Evolutionary conservation across 2,797 vertebrate species (phyloP).

Genomic region (Enteromius radiatus): DNA sequence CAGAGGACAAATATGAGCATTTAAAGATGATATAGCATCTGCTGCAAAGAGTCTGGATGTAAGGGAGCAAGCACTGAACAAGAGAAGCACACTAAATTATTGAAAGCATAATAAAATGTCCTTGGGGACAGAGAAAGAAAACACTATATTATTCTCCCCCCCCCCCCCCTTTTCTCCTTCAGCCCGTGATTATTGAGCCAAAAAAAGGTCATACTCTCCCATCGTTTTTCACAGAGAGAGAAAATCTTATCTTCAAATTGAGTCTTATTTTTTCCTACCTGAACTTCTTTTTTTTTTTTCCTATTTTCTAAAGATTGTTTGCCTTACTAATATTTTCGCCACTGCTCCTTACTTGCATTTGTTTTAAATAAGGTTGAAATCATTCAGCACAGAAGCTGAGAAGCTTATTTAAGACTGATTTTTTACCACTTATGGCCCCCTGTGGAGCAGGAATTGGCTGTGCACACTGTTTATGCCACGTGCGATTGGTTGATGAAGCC

Average conservation of each 20-base stretch:
- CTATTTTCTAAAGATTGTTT: slow-evolving; percentile 67
- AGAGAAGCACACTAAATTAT: slow-evolving; percentile 69
- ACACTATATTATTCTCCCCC: slow-evolving; percentile 64
- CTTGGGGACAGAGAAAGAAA: slow-evolving; percentile 70
- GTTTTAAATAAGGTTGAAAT: slow-evolving; percentile 66
- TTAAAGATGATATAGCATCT: slow-evolving; percentile 63
- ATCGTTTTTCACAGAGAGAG: slow-evolving; percentile 56
- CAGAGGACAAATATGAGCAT: slow-evolving; percentile 49
- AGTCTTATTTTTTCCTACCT: slow-evolving; percentile 42
- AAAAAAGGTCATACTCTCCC: slow-evolving; percentile 63
- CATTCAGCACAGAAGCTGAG: slow-evolving; percentile 62
- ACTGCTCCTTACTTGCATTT: slow-evolving; percentile 64
- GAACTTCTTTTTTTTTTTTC: slow-evolving; percentile 37
- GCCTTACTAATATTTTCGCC: slow-evolving; percentile 57
- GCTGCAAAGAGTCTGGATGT: slow-evolving; percentile 53
- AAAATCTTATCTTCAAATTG: slow-evolving; percentile 77
- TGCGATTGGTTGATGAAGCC: slow-evolving; percentile 38
- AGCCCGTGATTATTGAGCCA: slow-evolving; percentile 65
- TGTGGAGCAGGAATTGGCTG: slow-evolving; percentile 46
- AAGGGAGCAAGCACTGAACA: slow-evolving; percentile 50
- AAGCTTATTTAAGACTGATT: slow-evolving; percentile 65
- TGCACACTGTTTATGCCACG: slow-evolving; percentile 35
- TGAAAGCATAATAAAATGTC: slow-evolving; percentile 70
- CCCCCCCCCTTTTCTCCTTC: slow-evolving; percentile 48
- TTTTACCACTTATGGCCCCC: slow-evolving; percentile 41